Percentiles rank a stretch among this genome's conserved stretches.
Evolutionary conservation across 2,888 invertebrate species (phyloP).

Genomic region (Dryobotodes eremita): DNA sequence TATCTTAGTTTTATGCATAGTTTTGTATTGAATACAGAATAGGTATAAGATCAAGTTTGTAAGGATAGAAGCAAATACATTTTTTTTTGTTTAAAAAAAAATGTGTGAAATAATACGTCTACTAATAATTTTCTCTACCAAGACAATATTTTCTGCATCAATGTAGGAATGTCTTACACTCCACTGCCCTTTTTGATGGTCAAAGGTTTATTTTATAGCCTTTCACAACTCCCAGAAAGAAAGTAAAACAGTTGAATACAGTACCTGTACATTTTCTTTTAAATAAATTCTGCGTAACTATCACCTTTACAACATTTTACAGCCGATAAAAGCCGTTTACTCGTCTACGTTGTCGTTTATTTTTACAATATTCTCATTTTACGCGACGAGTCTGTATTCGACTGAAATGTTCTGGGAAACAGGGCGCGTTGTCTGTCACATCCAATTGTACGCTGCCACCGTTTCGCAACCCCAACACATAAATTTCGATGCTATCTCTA

Average conservation of each 20-base stretch:
- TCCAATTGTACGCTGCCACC: conserved; percentile 78
- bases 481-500: conserved; percentile 82
- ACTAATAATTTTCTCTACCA: background rate
- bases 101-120: background rate
- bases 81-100: no score
- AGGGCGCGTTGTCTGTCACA: conserved; percentile 79
- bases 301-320: conserved; percentile 59
- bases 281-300: conserved; percentile 62
- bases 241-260: conserved; percentile 44
- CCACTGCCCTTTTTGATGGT: background rate
- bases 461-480: conserved; percentile 79
- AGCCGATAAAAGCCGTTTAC: conserved; percentile 54
- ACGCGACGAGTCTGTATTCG: conserved; percentile 70
- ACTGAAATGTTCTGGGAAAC: conserved; percentile 76
- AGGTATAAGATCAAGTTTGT: conserved; percentile 3
- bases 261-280: conserved; percentile 48
- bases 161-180: background rate
- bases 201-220: conserved; percentile 41
- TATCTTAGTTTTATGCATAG: conserved; percentile 23
- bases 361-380: conserved; percentile 73
- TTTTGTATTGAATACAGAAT: conserved; percentile 15
- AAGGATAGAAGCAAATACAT: background rate
- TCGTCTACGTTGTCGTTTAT: conserved; percentile 68
- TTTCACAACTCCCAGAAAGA: conserved; percentile 31
- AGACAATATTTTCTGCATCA: background rate